Percentiles rank a stretch among this genome's conserved stretches.
These are phyloP conservation scores for Gambelia wislizenii DNA, from an alignment of 2,797 vertebrate species.

Conservation along the genomic window DNA sequence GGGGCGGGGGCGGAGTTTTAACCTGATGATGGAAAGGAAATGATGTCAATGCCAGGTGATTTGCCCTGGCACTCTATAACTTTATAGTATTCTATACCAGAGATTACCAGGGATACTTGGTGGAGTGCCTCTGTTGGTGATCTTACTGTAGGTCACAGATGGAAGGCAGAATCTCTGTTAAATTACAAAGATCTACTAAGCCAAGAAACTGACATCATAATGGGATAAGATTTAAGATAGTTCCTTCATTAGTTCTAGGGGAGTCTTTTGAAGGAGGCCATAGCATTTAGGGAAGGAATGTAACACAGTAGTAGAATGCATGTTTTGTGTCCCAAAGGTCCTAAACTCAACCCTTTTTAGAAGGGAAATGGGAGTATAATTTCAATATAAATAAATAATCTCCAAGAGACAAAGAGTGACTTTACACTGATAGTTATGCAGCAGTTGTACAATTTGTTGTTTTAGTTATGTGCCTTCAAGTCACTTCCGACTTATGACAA, in stretches of 20 bases:
- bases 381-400: background rate
- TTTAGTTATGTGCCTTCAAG: too few relatives aligned
- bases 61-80: too few relatives aligned
- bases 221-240: background rate
- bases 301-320: too few relatives aligned
- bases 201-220: background rate
- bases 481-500: too few relatives aligned
- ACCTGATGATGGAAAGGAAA: too few relatives aligned
- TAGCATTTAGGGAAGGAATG: background rate
- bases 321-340: too few relatives aligned
- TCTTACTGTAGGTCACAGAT: background rate
- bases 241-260: background rate
- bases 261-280: background rate
- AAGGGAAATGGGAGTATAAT: background rate
- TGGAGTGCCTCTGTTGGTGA: background rate
- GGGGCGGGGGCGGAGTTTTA: too few relatives aligned
- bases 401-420: background rate
- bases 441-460: too few relatives aligned
- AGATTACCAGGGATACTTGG: background rate
- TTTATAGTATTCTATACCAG: background rate
- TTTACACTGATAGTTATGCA: too few relatives aligned
- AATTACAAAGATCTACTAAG: background rate
- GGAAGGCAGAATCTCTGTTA: background rate
- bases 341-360: background rate
- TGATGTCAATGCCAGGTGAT: too few relatives aligned